Evolutionary conservation across 2,888 invertebrate genomes (phyloP).

Genomic region (Lithophane leautieri): DNA sequence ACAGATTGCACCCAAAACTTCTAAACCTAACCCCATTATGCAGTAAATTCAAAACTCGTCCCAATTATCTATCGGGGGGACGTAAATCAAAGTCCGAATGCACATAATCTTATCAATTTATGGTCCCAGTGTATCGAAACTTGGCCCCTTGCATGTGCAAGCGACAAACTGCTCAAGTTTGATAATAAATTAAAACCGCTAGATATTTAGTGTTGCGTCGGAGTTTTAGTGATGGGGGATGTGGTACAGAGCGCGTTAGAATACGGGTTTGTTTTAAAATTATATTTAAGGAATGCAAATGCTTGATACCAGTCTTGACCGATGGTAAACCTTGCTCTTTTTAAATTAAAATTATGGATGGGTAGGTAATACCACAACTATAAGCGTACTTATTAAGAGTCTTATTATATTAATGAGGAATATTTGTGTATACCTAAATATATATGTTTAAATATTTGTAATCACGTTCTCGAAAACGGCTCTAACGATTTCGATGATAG

Average conservation of each 20-base stretch:
- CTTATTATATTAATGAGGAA: too few species aligned
- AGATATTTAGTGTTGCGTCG: conserved; percentile 76
- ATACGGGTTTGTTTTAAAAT: too few species aligned
- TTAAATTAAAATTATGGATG: too few species aligned
- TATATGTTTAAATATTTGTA: too few species aligned
- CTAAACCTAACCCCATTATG: conserved; percentile 35
- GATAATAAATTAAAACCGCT: conserved; percentile 85
- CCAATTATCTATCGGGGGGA: conserved; percentile 67
- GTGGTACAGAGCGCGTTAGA: not conserved
- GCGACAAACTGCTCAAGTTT: conserved; percentile 84
- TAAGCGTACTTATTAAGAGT: too few species aligned
- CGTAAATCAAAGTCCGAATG: conserved; percentile 74
- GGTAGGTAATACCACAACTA: too few species aligned
- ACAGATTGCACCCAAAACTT: conserved; percentile 26
- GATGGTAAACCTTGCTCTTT: too few species aligned
- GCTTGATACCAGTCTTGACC: too few species aligned
- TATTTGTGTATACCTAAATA: too few species aligned
- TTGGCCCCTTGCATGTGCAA: conserved; percentile 80
- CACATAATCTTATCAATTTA: conserved; percentile 87
- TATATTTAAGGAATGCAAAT: too few species aligned
- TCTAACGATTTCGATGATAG: too few species aligned
- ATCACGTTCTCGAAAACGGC: too few species aligned
- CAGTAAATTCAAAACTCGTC: conserved; percentile 65
- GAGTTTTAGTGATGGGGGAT: conserved; percentile 62
- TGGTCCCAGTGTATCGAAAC: conserved; percentile 86